These are phyloP conservation scores for Drosophila bifasciata DNA, from an alignment of 1,140 invertebrate genomes.

Conservation along the genomic window DNA sequence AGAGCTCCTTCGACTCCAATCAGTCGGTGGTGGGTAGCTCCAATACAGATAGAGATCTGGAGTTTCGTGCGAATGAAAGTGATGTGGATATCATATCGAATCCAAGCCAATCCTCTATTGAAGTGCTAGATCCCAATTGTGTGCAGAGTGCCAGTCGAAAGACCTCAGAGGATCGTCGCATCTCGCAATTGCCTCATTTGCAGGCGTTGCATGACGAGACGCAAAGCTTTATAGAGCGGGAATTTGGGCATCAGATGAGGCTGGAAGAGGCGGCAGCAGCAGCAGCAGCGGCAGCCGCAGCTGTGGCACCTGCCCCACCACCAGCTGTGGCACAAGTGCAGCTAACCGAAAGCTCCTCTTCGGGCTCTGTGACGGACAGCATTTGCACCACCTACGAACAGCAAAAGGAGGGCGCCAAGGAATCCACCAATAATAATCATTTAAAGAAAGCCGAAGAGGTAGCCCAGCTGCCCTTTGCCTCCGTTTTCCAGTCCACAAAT, in stretches of 20 bases:
- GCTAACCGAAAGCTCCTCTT: conserved; percentile 87
- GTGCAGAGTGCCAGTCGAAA: conserved; percentile 81
- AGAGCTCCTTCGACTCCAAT: conserved; percentile 82
- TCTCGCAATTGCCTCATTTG: conserved; percentile 56
- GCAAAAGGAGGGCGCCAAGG: conserved; percentile 38
- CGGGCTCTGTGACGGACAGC: conserved; percentile 87
- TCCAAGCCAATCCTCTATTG: conserved; percentile 88
- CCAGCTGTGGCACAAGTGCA: conserved; percentile 50
- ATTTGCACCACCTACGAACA: conserved; percentile 87
- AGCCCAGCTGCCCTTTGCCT: conserved; percentile 34
- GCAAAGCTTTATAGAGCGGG: conserved; percentile 65
- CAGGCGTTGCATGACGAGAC: conserved; percentile 59
- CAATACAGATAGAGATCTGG: conserved; percentile 73
- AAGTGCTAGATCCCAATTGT: conserved; percentile 86
- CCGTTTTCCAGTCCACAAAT: conserved; percentile 79
- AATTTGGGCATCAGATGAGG: conserved; percentile 34
- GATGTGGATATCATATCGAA: conserved; percentile 88
- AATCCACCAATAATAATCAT: conserved; percentile 18
- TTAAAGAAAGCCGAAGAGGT: conserved; percentile 50
- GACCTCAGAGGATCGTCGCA: conserved; percentile 71
- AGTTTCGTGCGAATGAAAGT: conserved; percentile 85
- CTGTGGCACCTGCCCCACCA: conserved; percentile 5
- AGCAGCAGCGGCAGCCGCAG: background rate
- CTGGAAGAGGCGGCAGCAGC: conserved; percentile 5
- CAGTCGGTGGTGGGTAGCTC: conserved; percentile 83